A percentile compares a stretch with the other conserved stretches of the same genome.
Conservation (phyloP, 2,888 invertebrate species). For the Acleris laterana region DNA sequence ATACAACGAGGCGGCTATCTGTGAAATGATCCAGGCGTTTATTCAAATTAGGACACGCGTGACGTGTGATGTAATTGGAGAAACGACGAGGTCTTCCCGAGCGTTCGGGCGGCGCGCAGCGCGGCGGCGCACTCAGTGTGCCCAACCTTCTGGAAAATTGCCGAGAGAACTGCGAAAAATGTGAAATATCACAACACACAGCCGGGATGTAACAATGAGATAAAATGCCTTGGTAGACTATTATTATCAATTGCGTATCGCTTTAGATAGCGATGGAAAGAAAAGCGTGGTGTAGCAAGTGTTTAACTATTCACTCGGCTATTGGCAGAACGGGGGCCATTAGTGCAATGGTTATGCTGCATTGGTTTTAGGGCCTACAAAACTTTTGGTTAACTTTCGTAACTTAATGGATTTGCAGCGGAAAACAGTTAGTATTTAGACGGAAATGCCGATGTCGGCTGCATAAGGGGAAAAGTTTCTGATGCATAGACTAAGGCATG, state of each 20-base stretch:
- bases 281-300: too few species aligned
- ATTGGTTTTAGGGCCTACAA: too few species aligned
- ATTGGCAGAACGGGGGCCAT: too few species aligned
- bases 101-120: conserved; percentile 44
- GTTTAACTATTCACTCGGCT: too few species aligned
- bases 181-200: conserved; percentile 44
- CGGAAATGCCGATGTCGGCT: too few species aligned
- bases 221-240: conserved; percentile 42
- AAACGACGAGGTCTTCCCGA: conserved; percentile 36
- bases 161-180: conserved; percentile 58
- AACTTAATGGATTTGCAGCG: too few species aligned
- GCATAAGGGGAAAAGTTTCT: too few species aligned
- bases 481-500: too few species aligned
- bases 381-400: too few species aligned
- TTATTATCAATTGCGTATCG: conserved; percentile 28
- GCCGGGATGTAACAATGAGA: conserved; percentile 44
- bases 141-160: conserved; percentile 61
- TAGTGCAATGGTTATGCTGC: too few species aligned
- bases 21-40: conserved; percentile 41
- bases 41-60: conserved; percentile 52
- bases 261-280: neutral
- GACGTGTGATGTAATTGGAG: conserved; percentile 40
- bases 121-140: conserved; percentile 44
- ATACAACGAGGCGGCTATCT: conserved; percentile 33
- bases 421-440: too few species aligned